These are phyloP conservation scores for Octodonta nipae DNA, from an alignment of 2,888 invertebrate species.

Conservation along the genomic window DNA sequence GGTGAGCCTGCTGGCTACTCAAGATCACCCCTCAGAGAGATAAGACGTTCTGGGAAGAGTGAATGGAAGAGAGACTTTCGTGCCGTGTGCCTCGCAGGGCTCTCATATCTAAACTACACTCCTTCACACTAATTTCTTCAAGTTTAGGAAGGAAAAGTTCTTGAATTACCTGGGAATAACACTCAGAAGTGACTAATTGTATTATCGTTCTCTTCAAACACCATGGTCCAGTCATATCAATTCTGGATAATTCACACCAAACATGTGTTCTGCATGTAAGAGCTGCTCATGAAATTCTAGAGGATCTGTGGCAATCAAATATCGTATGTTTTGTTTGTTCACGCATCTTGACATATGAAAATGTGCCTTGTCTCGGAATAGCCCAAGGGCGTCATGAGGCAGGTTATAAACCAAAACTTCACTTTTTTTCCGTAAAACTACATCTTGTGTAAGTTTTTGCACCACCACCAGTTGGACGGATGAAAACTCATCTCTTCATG, in stretches of 20 bases:
- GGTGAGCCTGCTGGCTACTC: too few species aligned
- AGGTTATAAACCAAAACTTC: not conserved
- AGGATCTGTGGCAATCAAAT: not conserved
- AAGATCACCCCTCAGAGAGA: too few species aligned
- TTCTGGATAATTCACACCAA: not conserved
- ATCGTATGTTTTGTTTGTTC: not conserved
- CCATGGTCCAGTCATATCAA: not conserved
- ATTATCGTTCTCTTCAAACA: not conserved
- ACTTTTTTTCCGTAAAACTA: not conserved
- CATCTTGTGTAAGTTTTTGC: not conserved
- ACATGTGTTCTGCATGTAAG: not conserved
- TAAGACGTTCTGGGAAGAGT: too few species aligned
- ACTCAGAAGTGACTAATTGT: not conserved
- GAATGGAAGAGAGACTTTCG: too few species aligned
- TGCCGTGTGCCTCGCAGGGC: too few species aligned
- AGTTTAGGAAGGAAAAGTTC: not conserved
- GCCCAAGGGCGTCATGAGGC: not conserved
- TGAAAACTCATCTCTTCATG: not conserved
- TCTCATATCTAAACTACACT: too few species aligned
- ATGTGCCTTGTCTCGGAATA: not conserved
- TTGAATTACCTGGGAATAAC: not conserved
- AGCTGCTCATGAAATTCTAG: not conserved
- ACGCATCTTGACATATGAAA: not conserved
- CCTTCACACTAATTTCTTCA: not conserved
- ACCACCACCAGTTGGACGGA: not conserved